Percentiles rank a stretch among this genome's conserved stretches.
Conservation (phyloP, 2,888 invertebrate species). For the Ecdyonurus torrentis region DNA sequence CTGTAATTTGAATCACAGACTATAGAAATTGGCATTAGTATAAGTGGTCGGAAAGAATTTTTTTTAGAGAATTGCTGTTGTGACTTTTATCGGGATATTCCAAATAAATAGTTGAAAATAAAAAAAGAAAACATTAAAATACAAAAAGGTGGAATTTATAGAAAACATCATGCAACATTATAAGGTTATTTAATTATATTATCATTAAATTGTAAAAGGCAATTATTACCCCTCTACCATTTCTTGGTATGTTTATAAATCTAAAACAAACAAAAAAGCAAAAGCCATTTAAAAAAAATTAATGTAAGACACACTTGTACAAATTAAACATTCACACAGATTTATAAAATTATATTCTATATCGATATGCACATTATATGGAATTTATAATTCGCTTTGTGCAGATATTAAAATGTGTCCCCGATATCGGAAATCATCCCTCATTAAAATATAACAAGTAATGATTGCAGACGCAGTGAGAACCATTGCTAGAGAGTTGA, state of each 20-base stretch:
- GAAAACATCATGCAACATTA: not conserved
- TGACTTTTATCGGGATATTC: not conserved
- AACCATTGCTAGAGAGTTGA: constrained; percentile 50
- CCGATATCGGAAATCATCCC: constrained; percentile 37
- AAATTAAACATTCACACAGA: not conserved
- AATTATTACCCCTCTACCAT: not conserved
- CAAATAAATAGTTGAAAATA: not conserved
- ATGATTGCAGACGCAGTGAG: constrained; percentile 45
- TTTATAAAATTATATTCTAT: not conserved
- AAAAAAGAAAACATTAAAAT: constrained; percentile 8
- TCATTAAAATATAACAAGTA: constrained; percentile 44
- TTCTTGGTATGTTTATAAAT: not conserved
- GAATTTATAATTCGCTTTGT: constrained; percentile 12
- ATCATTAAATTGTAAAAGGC: not conserved
- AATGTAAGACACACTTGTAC: too few relatives aligned
- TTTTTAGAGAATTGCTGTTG: too few relatives aligned
- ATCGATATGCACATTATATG: not conserved
- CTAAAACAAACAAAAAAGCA: not conserved
- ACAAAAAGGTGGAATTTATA: too few relatives aligned
- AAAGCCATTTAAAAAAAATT: not conserved
- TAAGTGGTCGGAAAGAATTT: too few relatives aligned
- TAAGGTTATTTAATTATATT: not conserved
- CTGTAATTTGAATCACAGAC: too few relatives aligned
- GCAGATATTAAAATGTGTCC: constrained; percentile 35
- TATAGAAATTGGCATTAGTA: too few relatives aligned